Evolutionary conservation across 2,113 vertebrate genomes (phyloP).

Genomic region (Mesoclemmys tuberculata): DNA sequence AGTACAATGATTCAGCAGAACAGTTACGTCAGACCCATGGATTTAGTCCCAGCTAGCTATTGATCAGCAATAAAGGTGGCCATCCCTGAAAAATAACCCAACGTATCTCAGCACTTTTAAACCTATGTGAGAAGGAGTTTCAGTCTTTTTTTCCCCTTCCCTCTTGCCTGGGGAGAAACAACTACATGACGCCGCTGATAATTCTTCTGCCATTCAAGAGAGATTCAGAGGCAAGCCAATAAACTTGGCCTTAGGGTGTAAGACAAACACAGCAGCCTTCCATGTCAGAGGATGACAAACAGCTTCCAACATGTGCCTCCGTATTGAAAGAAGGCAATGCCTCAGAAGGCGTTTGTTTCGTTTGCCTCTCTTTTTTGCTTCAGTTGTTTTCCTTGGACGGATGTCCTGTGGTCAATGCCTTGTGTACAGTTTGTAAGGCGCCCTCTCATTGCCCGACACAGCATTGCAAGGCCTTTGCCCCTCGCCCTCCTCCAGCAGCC

Average conservation of each 20-base stretch:
- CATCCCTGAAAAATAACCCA: not conserved
- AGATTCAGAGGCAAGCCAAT: not conserved
- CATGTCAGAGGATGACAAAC: not conserved
- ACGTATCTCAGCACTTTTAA: not conserved
- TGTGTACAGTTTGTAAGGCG: not conserved
- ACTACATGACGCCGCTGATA: not conserved
- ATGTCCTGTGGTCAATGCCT: not conserved
- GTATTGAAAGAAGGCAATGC: not conserved
- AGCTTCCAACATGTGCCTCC: not conserved
- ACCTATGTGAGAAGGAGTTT: not conserved
- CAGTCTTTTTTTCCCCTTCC: accelerated
- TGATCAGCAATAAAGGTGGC: not conserved
- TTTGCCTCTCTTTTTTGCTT: not conserved
- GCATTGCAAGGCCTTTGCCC: not conserved
- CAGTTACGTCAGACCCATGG: not conserved
- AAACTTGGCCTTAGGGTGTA: slow-evolving; percentile 8
- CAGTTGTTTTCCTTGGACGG: not conserved
- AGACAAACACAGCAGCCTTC: slow-evolving; percentile 5
- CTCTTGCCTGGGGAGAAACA: not conserved
- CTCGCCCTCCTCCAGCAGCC: not conserved
- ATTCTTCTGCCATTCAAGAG: not conserved
- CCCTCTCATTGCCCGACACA: not conserved
- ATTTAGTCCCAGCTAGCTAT: not conserved
- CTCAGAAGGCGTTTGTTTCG: not conserved
- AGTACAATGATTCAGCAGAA: not conserved